Base-by-base conservation (phyloP, 1,140 invertebrate genomes). In the Zaprionus davidi region DNA sequence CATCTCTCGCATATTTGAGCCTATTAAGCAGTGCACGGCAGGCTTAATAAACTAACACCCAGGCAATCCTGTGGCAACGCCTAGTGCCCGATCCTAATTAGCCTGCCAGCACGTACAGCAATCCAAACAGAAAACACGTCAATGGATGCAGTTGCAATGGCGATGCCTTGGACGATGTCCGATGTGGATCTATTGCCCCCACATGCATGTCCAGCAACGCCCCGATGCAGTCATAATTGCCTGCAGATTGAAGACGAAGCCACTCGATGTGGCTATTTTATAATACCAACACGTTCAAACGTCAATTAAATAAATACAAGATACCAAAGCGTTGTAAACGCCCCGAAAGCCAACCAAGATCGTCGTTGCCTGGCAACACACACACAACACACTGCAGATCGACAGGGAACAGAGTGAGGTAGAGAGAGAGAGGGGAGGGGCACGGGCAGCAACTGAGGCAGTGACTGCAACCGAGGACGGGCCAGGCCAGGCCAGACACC, bases 241-340 rank as follows among this genome's bases (percentile, higher is more conserved):
- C 72, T 46, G 55, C 63, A 69, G 44, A 70, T 60, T 34, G 46
- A 55, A 62, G 36, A n/a, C 28, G n/a, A 44, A 78, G 31, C 57
- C 66, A 15, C 53, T 24, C 53, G 22, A 26, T 70, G 41, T 83
- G 83, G 75, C 79, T 81, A 84, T 87, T 83, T 87, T 87, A 81
- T 87, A 87, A 88, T 87, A 81, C 84, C 84, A 87, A 88, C 84
- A 87, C 84, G 84, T 87, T 81, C 84, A 84, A 84, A 87, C 84
- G 84, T 87, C 84, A 87, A 87, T 87, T 87, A 87, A 87, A 84
- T 87, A 87, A 87, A 88, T 87, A 87, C 84, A 87, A 87, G 84
- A 87, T 87, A 90, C 84, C 84, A 87, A 87, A 87, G 84, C 85
- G 84, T 90, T 87, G 84, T 87, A 84, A 90, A 90, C 84, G 84